phyloP scores from a whole-genome alignment of 2,113 vertebrate species.

The Cinclus mexicanus region DNA sequence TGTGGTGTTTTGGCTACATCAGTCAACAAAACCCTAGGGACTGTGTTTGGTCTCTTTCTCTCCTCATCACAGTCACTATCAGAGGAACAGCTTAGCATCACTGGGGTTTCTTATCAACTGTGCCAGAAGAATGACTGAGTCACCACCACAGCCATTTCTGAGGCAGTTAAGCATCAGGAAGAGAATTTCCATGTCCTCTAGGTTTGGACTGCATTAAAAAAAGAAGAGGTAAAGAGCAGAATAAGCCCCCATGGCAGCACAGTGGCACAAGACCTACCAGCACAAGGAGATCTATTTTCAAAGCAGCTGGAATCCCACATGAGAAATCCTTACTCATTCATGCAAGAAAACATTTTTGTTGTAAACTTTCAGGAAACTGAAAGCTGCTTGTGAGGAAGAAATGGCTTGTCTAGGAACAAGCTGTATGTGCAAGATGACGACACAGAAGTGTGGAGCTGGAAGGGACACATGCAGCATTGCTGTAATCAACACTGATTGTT shows the following conservation, averaged over 20 bases:
- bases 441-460: not conserved
- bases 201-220: not conserved
- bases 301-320: not conserved
- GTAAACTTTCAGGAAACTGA: not conserved
- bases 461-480: not conserved
- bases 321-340: not conserved
- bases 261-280: not conserved
- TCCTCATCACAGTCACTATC: not conserved
- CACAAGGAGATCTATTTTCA: slow-evolving; percentile 1
- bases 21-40: not conserved
- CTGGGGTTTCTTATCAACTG: not conserved
- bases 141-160: not conserved
- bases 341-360: not conserved
- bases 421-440: not conserved
- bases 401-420: not conserved
- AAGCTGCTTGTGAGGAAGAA: not conserved
- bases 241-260: not conserved
- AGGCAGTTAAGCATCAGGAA: not conserved
- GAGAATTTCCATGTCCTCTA: not conserved
- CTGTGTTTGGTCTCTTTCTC: not conserved
- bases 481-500: not conserved
- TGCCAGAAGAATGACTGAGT: not conserved
- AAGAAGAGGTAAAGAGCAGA: not conserved
- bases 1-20: not conserved
- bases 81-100: not conserved